These are phyloP conservation scores for Rhyacichthys aspro DNA, from an alignment of 2,797 vertebrate genomes.

Conservation along the genomic window DNA sequence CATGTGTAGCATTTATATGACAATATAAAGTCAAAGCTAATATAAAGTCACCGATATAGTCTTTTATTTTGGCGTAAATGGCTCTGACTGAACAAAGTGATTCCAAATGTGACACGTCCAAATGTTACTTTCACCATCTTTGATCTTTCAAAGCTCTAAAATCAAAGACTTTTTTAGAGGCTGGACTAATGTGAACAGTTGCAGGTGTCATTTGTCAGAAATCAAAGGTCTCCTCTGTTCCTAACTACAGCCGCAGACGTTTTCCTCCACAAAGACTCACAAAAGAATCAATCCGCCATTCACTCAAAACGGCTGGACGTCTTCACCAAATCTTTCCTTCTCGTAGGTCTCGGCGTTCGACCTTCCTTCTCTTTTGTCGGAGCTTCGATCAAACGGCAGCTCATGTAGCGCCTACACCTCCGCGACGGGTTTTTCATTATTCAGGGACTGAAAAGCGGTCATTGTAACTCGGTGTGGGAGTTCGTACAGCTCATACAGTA, in stretches of 20 bases:
- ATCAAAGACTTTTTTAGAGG: background rate
- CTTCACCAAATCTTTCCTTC: background rate
- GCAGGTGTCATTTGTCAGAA: background rate
- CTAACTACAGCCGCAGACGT: background rate
- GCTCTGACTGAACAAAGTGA: too few species aligned
- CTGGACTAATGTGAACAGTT: background rate
- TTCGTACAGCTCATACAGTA: background rate
- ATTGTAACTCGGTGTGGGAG: background rate
- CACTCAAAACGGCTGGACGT: conserved; percentile 6
- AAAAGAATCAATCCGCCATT: conserved; percentile 36
- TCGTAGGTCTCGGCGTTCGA: background rate
- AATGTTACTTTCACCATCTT: background rate
- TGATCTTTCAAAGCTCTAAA: background rate
- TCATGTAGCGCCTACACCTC: conserved; percentile 10
- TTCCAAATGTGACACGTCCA: background rate
- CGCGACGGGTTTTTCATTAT: conserved; percentile 1
- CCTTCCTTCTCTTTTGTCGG: conserved; percentile 38
- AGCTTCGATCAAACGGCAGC: conserved; percentile 17
- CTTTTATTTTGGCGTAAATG: too few species aligned
- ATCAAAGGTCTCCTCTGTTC: conserved; percentile 5
- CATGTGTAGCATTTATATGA: too few species aligned
- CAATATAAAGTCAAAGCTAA: too few species aligned
- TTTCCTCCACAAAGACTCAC: background rate
- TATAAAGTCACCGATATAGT: too few species aligned
- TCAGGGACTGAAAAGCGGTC: background rate